Percentiles rank a stretch among this genome's conserved stretches.
These are phyloP conservation scores for Acropternis orthonyx DNA, from an alignment of 2,797 vertebrate genomes.

Conservation along the genomic window DNA sequence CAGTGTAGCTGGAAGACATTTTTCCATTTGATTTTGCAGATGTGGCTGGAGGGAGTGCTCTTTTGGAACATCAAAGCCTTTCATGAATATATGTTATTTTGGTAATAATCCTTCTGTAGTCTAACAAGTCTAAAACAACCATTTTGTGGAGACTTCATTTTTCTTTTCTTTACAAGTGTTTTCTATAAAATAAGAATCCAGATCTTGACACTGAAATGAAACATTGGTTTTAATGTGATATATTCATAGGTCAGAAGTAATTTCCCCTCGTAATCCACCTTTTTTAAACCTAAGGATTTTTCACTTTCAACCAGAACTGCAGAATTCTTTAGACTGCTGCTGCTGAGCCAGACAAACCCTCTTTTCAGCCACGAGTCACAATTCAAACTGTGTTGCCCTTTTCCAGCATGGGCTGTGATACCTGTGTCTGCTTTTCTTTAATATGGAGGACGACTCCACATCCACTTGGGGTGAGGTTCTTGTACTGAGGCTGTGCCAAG, in stretches of 20 bases:
- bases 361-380: background rate
- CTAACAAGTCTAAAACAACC: background rate
- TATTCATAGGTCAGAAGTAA: background rate
- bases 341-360: background rate
- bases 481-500: background rate
- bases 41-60: background rate
- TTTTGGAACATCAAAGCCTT: constrained; percentile 21
- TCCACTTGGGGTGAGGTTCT: background rate
- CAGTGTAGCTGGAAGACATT: background rate
- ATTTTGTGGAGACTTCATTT: background rate
- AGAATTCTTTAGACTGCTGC: background rate
- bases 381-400: background rate
- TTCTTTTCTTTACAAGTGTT: background rate
- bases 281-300: background rate
- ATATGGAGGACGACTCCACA: background rate
- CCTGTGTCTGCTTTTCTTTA: background rate
- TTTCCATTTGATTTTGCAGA: constrained; percentile 5
- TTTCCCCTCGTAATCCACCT: background rate
- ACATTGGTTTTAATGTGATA: background rate
- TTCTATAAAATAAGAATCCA: background rate
- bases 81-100: background rate
- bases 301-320: background rate
- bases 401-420: background rate
- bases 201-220: background rate
- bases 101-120: background rate